Base-by-base conservation (phyloP, 2,113 vertebrate species). In the Ivindomyrus marchei region DNA sequence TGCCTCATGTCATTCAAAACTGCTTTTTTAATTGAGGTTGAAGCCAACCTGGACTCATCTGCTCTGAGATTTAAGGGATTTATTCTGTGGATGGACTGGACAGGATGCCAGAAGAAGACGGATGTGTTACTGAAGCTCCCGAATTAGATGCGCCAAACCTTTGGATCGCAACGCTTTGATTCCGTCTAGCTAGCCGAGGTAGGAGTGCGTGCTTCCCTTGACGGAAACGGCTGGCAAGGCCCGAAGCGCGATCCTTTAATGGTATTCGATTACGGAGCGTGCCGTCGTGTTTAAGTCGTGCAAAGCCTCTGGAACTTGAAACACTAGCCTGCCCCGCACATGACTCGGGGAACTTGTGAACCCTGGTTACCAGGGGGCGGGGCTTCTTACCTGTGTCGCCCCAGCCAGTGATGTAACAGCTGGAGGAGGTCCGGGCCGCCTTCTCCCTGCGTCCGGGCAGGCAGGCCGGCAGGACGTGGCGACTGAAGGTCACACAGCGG, bases 321-420 rank as follows among this genome's bases (percentile, higher is more conserved):
- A 45, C 19, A 0, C 39, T 47, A 85, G 83, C 39, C 19, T 47
- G 39, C 36, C 19, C 9, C 21, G 10, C 39, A 85, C 45, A n/a
- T 85, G 83, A n/a, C 46, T 47, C 17, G 19, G 83, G 21, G 83
- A n/a, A 45, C 21, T 13, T 21, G 83, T 24, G 39, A n/a, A 2
- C 3, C 19, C 2, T 31, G 45, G 62, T 31, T 13, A 4, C 27
- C 62, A 10, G 62, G 7, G 83, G 49, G 24, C 19, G 13, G 42
- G 83, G 53, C 3, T 17, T 52, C 91, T 95, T 94, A 99, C 98
- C 98, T 96, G 98, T 99, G 94, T 99, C 98, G 24, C 98, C 98
- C 98, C 98, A 99, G 91, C 98, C 98, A 0, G 98, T 99, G 92
- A 99, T 97, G 39, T 97, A 97, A 91, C 98, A 99, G 91, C 96